A percentile compares a stretch with the other conserved stretches of the same genome.
Conservation (phyloP, 2,797 vertebrate genomes). For the Odontamblyopus lacepedii region DNA sequence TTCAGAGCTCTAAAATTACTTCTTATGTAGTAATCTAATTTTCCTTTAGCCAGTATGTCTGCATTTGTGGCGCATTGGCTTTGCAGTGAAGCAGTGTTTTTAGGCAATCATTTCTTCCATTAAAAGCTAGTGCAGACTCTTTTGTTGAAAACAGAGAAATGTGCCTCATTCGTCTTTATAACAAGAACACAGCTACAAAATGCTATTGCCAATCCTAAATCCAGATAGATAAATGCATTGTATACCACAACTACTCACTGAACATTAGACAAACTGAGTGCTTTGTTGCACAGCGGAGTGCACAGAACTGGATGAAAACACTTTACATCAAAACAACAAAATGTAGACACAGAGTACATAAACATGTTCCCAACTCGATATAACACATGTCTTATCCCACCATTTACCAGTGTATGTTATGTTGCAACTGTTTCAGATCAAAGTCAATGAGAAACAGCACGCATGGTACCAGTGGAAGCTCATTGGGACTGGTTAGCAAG, state of each 20-base stretch:
- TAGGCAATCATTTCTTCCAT: slow-evolving; percentile 25
- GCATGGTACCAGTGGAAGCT: slow-evolving; percentile 58
- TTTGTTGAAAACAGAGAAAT: background rate
- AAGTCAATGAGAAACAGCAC: slow-evolving; percentile 39
- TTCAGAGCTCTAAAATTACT: background rate
- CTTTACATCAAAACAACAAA: too few species aligned
- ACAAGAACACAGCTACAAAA: background rate
- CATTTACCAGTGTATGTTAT: slow-evolving; percentile 6
- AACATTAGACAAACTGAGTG: too few species aligned
- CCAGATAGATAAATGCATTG: background rate
- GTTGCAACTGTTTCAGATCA: slow-evolving; percentile 67
- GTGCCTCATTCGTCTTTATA: background rate
- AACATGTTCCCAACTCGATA: background rate
- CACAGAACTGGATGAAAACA: too few species aligned
- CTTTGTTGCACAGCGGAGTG: too few species aligned
- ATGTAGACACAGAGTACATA: background rate
- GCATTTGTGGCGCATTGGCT: slow-evolving; percentile 18
- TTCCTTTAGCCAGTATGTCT: slow-evolving; percentile 1
- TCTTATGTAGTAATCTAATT: slow-evolving; percentile 8
- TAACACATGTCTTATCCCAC: slow-evolving; percentile 32
- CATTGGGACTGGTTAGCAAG: slow-evolving; percentile 63
- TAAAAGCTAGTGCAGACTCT: slow-evolving; percentile 15
- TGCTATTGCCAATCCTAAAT: background rate
- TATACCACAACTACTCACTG: background rate
- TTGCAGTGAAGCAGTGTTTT: slow-evolving; percentile 26